phyloP scores from a whole-genome alignment of 2,888 invertebrate genomes.

The Trichogramma dendrolimi region DNA sequence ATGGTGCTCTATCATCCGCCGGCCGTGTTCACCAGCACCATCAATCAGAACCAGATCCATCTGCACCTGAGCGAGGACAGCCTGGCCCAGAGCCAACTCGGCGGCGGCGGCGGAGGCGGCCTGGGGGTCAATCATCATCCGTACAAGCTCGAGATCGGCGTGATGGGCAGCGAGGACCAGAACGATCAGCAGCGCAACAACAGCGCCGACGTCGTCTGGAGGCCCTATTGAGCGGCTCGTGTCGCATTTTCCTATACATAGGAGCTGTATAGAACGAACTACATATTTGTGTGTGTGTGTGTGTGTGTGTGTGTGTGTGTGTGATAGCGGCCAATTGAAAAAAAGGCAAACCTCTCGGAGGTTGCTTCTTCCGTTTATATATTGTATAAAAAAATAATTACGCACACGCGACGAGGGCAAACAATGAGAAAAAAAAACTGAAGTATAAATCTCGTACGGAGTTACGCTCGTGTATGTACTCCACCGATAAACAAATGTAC shows the following conservation, averaged over 20 bases:
- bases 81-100: slow-evolving; percentile 51
- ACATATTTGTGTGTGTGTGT: too few relatives aligned
- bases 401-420: too few relatives aligned
- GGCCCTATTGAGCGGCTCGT: slow-evolving; percentile 63
- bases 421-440: too few relatives aligned
- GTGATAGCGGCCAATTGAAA: too few relatives aligned
- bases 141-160: slow-evolving; percentile 55
- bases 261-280: too few relatives aligned
- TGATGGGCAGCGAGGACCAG: slow-evolving; percentile 56
- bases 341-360: too few relatives aligned
- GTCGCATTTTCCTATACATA: neutral
- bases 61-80: slow-evolving; percentile 58
- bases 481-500: too few relatives aligned
- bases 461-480: too few relatives aligned
- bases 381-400: too few relatives aligned
- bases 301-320: too few relatives aligned
- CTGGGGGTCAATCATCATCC: slow-evolving; percentile 45
- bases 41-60: slow-evolving; percentile 83
- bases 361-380: too few relatives aligned
- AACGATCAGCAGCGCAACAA: slow-evolving; percentile 55
- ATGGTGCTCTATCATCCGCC: slow-evolving; percentile 68
- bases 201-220: slow-evolving; percentile 60
- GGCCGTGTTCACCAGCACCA: slow-evolving; percentile 71
- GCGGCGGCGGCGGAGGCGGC: slow-evolving; percentile 51
- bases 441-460: too few relatives aligned